Base-by-base conservation (phyloP, 2,888 invertebrate genomes). In the Lithophane socia region DNA sequence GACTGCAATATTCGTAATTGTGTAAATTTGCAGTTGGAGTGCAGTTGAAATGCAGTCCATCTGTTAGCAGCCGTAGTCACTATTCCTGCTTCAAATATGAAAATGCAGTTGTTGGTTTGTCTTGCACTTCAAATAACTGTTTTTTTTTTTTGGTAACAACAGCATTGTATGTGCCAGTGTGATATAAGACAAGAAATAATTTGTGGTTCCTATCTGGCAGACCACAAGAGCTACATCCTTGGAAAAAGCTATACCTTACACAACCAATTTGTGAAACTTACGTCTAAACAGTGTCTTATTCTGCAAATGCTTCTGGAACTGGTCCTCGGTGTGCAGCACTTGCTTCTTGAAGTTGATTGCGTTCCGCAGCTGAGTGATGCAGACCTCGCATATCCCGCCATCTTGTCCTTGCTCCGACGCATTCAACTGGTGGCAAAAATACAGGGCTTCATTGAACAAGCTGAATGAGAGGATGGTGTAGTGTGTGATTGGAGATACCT, bases 331-430 rank as follows among this genome's bases (percentile, higher is more conserved):
- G 73, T 91, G 90, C 13, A 92, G 89, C 0, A 96, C 96, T 77
- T 96, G 96, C 70, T 94, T 94, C 89, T 95, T 96, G 84, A 96
- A 96, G 86, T 96, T 96, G 75, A 90, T 87, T 0, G 96, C 95
- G 65, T 95, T 95, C 8, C 96, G 92, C 2, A 96, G 92, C 84
- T 95, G 95, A 0, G 95, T 95, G 88, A 96, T 94, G 91, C 96
- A 96, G 24, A 96, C 93, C 80, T 96, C 96, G 24, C 96, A 96
- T 74, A 96, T 95, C 3, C 96, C 96, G 0, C 95, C 94, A 49
- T 94, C 92, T 3, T 89, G 84, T 0, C 89, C 91, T 0, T 91
- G 90, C 0, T 91, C 84, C 0, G 90, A 80, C 4, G 89, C 75
- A 16, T 93, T 87, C 90, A 94, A 83, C 73, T 83, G 75, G 21